Evolutionary conservation across 1,140 invertebrate species (phyloP), one percentile per base, ranked within the genome.

Genomic region (Drosophila pectinifera): DNA sequence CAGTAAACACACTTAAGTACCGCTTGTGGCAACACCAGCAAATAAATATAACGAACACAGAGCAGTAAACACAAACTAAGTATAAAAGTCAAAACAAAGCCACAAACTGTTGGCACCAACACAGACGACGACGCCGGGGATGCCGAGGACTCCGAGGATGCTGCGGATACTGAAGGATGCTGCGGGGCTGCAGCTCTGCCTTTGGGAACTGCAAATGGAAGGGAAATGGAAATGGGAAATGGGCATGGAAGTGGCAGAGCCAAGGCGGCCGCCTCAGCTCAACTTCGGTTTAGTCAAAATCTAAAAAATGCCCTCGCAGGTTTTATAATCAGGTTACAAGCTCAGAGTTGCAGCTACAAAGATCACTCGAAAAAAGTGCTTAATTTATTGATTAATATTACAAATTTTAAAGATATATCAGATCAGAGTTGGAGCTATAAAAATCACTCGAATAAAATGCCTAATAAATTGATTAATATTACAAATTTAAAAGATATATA

Each of bases 51-150:
- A 67, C 45, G 69, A 76, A 46, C 58, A 57, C 53, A 78, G 36
- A 58, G 80, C 68, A 86, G 78, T 86, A 86, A 86, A 88, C 83
- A 88, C 83, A 88, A 86, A 86, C 83, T 86, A 79, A 86, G 83
- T 83, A 88, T 88, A 86, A 86, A 86, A 86, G 83, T 86, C 83
- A 86, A 86, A 83, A 86, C 83, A 86, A 86, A 88, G 83, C 83
- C 83, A 83, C 83, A 86, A 88, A 86, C 79, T 88, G 83, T 86
- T 83, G 84, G 75, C 78, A 78, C 78, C 51, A 49, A 68, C 57
- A 62, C 26, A 62, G 36, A 61, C 39, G 20, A 14, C 7, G 22
- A 42, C 26, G 7, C 13, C 24, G n/a, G n/a, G n/a, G 31, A 49
- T 11, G 38, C 28, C 16, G 34, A 14, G 22, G 38, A 22, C 28